These are phyloP conservation scores for Paraescarpia echinospica DNA, from an alignment of 1,140 invertebrate species.

Conservation along the genomic window DNA sequence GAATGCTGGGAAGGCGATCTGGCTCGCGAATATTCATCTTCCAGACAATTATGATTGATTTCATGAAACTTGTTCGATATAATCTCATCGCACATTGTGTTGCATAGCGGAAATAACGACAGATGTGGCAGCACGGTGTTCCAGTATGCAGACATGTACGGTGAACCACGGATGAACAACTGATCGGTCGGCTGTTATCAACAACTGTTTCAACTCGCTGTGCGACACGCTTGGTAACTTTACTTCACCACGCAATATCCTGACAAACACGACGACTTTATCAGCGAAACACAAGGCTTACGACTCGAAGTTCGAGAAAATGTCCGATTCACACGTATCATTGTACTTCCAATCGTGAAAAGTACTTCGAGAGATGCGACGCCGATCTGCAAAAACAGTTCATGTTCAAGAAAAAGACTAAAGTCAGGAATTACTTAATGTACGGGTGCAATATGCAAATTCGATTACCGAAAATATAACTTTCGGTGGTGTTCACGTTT, in stretches of 20 bases:
- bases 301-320: neutral
- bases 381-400: constrained; percentile 4
- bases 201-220: too few relatives aligned
- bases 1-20: neutral
- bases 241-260: neutral
- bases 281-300: neutral
- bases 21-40: neutral
- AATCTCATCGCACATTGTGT: neutral
- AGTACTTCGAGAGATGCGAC: neutral
- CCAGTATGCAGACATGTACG: constrained; percentile 14
- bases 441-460: neutral
- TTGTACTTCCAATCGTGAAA: neutral
- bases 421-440: neutral
- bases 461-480: neutral
- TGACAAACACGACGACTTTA: neutral
- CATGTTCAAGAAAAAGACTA: neutral
- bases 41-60: neutral
- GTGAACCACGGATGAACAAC: neutral
- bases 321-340: neutral
- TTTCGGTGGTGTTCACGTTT: constrained; percentile 8
- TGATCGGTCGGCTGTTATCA: too few relatives aligned
- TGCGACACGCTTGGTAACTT: neutral
- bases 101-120: neutral
- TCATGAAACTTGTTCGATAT: neutral
- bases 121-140: constrained; percentile 25